phyloP scores from a whole-genome alignment of 1,140 invertebrate species.

The Apis dorsata region DNA sequence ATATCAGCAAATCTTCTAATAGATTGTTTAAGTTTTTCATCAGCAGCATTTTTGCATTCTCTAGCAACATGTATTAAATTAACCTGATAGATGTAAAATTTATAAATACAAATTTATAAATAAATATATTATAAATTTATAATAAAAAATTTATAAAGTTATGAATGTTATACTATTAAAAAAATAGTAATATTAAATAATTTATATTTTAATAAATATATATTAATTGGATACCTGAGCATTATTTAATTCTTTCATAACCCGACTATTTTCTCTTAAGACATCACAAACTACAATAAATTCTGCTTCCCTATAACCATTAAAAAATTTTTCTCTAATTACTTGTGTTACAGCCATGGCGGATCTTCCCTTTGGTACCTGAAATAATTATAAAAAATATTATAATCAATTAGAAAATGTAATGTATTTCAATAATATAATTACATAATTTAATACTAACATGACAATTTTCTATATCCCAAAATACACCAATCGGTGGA shows the following conservation, averaged over 20 bases:
- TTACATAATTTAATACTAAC: slow-evolving; percentile 66
- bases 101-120: neutral
- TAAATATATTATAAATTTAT: too few relatives aligned
- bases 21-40: slow-evolving; percentile 92
- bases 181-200: neutral
- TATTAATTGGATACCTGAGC: slow-evolving; percentile 85
- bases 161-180: neutral
- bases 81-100: slow-evolving; percentile 80
- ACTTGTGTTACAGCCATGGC: slow-evolving; percentile 88
- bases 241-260: slow-evolving; percentile 92
- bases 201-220: neutral
- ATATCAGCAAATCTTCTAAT: slow-evolving; percentile 92
- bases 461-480: slow-evolving; percentile 96
- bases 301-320: slow-evolving; percentile 89
- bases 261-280: slow-evolving; percentile 87
- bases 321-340: slow-evolving; percentile 89
- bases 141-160: too few relatives aligned
- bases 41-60: slow-evolving; percentile 93
- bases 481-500: slow-evolving; percentile 92
- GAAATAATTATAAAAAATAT: neutral
- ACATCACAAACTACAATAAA: slow-evolving; percentile 92
- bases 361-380: slow-evolving; percentile 91
- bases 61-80: slow-evolving; percentile 92
- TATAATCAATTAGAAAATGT: neutral
- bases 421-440: neutral